phyloP scores from a whole-genome alignment of 2,113 vertebrate genomes.

The Tautogolabrus adspersus region DNA sequence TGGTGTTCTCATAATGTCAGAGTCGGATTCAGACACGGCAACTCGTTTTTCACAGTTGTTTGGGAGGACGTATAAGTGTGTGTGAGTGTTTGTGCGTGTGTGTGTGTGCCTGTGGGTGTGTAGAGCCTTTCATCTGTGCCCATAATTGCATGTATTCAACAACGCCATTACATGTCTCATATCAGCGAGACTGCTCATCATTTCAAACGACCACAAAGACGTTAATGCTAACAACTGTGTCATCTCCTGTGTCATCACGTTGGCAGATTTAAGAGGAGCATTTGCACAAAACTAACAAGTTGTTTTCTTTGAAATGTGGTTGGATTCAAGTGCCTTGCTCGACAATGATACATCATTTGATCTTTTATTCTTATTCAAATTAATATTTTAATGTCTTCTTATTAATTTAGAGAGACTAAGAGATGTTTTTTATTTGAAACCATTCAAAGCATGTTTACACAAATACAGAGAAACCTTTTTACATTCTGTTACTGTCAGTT shows the following conservation, averaged over 20 bases:
- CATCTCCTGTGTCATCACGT: conserved; percentile 18
- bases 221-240: conserved; percentile 6
- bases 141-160: conserved; percentile 44
- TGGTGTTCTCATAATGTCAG: conserved; percentile 70
- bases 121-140: conserved; percentile 31
- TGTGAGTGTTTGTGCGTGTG: neutral
- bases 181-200: conserved; percentile 16
- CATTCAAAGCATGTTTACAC: neutral
- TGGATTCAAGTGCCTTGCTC: neutral
- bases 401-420: neutral
- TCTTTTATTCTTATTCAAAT: neutral
- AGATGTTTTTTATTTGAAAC: neutral
- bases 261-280: conserved; percentile 7
- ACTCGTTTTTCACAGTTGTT: conserved; percentile 19
- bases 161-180: conserved; percentile 36
- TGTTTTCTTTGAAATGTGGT: neutral
- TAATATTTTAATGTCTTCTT: neutral
- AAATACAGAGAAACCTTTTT: neutral
- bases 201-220: conserved; percentile 32
- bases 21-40: conserved; percentile 42
- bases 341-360: neutral
- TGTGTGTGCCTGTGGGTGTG: neutral
- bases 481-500: neutral
- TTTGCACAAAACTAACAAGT: conserved; percentile 4
- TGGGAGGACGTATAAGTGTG: conserved; percentile 12